Percentiles rank a stretch among this genome's conserved stretches.
These are phyloP conservation scores for Sipha maydis DNA, from an alignment of 2,888 invertebrate genomes.

Conservation along the genomic window DNA sequence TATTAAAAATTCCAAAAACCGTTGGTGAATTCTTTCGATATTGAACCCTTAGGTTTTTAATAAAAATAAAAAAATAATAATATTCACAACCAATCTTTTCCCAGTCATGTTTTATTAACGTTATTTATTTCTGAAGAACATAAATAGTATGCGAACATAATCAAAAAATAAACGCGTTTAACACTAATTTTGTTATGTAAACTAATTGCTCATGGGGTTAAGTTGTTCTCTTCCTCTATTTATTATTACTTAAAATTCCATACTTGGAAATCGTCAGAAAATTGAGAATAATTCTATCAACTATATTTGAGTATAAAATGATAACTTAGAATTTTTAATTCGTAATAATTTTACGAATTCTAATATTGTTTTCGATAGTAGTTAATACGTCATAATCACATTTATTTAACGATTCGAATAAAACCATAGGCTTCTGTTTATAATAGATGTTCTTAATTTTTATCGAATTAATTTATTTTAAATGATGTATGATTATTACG, in stretches of 20 bases:
- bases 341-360: neutral
- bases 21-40: constrained; percentile 31
- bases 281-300: neutral
- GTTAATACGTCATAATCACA: too few species aligned
- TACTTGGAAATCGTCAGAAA: neutral
- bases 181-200: neutral
- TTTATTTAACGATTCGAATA: too few species aligned
- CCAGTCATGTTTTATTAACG: neutral
- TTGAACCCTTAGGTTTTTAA: neutral
- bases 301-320: neutral
- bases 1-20: constrained; percentile 27
- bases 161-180: neutral
- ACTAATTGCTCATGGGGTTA: neutral
- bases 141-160: neutral
- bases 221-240: neutral
- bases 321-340: neutral
- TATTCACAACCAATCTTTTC: neutral
- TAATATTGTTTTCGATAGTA: too few species aligned
- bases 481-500: too few species aligned
- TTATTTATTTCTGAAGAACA: neutral
- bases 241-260: neutral
- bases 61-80: neutral
- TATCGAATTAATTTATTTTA: too few species aligned
- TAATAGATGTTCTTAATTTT: too few species aligned
- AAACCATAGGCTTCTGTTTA: too few species aligned